Conservation (phyloP, 2,113 vertebrate species). For the Xyrauchen texanus region DNA sequence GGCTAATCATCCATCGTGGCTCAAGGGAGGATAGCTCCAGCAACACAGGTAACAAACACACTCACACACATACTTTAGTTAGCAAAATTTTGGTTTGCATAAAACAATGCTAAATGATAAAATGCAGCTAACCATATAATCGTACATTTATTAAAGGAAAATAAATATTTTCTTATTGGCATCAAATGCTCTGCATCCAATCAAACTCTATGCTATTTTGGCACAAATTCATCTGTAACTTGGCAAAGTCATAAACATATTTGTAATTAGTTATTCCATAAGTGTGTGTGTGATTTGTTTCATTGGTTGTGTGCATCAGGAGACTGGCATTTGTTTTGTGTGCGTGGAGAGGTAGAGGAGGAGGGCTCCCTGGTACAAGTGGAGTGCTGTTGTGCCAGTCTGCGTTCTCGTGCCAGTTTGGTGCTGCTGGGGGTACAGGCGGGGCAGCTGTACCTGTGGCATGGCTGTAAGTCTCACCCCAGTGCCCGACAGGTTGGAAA, state of each 20-base stretch:
- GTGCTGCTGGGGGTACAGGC: constrained; percentile 68
- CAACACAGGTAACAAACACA: constrained; percentile 60
- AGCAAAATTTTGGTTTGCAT: too few relatives aligned
- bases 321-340: constrained; percentile 73
- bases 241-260: too few relatives aligned
- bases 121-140: too few relatives aligned
- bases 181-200: too few relatives aligned
- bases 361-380: constrained; percentile 78
- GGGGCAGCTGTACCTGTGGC: constrained; percentile 72
- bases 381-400: constrained; percentile 66
- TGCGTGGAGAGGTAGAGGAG: constrained; percentile 68
- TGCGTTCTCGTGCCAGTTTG: constrained; percentile 75
- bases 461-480: constrained; percentile 73
- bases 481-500: constrained; percentile 68
- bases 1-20: constrained; percentile 74
- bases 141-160: too few relatives aligned
- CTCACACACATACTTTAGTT: too few relatives aligned
- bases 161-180: too few relatives aligned
- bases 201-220: too few relatives aligned
- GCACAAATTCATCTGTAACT: too few relatives aligned
- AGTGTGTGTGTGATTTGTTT: background rate
- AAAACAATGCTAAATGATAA: too few relatives aligned
- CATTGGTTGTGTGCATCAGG: constrained; percentile 48
- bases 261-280: too few relatives aligned
- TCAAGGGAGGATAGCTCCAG: constrained; percentile 65